phyloP scores from a whole-genome alignment of 1,140 invertebrate genomes.

The Zaprionus ornatus region DNA sequence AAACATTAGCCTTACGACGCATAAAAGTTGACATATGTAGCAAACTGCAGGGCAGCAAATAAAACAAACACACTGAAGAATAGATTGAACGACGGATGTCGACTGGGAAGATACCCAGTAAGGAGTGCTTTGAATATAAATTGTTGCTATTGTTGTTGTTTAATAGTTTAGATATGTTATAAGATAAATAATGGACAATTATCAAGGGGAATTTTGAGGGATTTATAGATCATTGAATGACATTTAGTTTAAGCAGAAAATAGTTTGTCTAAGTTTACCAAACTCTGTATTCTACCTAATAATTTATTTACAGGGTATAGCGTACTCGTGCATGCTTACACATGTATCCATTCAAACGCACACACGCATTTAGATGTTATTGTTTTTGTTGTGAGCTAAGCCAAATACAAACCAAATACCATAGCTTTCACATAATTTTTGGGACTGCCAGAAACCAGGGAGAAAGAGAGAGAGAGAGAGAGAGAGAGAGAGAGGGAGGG shows the following conservation, averaged over 20 bases:
- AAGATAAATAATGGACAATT: too few relatives aligned
- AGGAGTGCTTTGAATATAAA: background rate
- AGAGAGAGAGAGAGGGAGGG: background rate
- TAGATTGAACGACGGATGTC: background rate
- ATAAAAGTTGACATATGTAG: slow-evolving; percentile 71
- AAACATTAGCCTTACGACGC: slow-evolving; percentile 74
- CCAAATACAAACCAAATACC: slow-evolving; percentile 58
- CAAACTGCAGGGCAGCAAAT: slow-evolving; percentile 45
- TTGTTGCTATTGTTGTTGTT: background rate
- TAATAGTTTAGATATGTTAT: too few relatives aligned
- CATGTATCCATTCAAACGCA: background rate
- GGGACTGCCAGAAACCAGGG: slow-evolving; percentile 18
- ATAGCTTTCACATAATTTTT: slow-evolving; percentile 53
- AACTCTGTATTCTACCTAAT: background rate
- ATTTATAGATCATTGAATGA: too few relatives aligned
- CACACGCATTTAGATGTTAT: slow-evolving; percentile 16
- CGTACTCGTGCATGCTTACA: background rate
- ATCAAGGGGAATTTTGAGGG: too few relatives aligned
- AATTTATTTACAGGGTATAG: background rate
- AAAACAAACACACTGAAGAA: slow-evolving; percentile 21
- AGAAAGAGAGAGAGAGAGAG: background rate
- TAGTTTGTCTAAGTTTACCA: too few relatives aligned
- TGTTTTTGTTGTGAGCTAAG: slow-evolving; percentile 55
- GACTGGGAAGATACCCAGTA: background rate
- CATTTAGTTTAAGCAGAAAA: too few relatives aligned